Evolutionary conservation across 2,888 invertebrate species (phyloP).

Genomic region (Aethes cnicana): DNA sequence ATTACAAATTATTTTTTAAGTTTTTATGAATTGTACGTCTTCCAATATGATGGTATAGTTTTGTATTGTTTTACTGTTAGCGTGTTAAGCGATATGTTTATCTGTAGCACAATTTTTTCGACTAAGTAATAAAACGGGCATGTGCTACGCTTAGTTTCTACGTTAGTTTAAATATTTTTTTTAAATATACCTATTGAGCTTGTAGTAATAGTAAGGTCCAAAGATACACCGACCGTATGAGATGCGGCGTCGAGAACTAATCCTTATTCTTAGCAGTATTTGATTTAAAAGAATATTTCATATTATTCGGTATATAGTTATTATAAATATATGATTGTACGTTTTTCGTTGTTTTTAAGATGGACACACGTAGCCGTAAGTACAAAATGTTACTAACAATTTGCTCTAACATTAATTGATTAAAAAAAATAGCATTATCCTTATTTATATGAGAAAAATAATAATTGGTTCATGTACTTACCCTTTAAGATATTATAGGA

Average conservation of each 20-base stretch:
- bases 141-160: constrained; percentile 66
- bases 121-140: constrained; percentile 54
- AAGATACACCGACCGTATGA: constrained; percentile 66
- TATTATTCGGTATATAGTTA: constrained; percentile 46
- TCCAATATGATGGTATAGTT: constrained; percentile 58
- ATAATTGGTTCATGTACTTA: constrained; percentile 77
- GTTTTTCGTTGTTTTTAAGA: constrained; percentile 55
- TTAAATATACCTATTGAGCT: constrained; percentile 59
- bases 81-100: constrained; percentile 45
- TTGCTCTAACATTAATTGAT: constrained; percentile 58
- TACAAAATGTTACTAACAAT: constrained; percentile 74
- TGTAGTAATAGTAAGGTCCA: constrained; percentile 72
- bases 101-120: constrained; percentile 63
- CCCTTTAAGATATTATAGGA: constrained; percentile 52
- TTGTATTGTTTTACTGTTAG: constrained; percentile 45
- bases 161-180: constrained; percentile 53
- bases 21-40: constrained; percentile 63
- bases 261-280: constrained; percentile 66
- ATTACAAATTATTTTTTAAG: constrained; percentile 42
- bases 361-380: constrained; percentile 66
- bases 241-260: constrained; percentile 55
- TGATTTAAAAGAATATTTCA: constrained; percentile 48
- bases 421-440: constrained; percentile 42
- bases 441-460: constrained; percentile 48
- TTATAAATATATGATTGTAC: constrained; percentile 39